Conservation (phyloP, 2,113 vertebrate species). For the Sinocyclocheilus anophthalmus region DNA sequence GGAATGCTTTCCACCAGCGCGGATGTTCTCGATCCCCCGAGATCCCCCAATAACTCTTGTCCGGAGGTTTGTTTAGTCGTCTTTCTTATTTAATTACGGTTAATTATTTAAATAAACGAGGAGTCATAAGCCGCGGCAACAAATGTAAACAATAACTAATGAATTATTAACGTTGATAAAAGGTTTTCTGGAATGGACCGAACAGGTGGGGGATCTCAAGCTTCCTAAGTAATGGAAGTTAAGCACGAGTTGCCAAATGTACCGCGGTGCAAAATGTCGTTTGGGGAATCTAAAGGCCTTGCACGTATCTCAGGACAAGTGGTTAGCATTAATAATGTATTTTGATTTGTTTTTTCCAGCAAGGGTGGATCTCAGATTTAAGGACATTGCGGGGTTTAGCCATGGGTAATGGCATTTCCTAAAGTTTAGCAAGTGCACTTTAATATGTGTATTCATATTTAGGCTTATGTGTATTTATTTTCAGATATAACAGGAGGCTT, state of each 20-base stretch:
- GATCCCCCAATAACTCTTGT: slow-evolving; percentile 1
- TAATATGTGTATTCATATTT: not conserved
- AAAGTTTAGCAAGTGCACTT: not conserved
- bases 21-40: not conserved
- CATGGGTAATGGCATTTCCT: not conserved
- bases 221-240: slow-evolving; percentile 47
- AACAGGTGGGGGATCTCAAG: slow-evolving; percentile 59
- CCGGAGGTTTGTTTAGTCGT: slow-evolving; percentile 24
- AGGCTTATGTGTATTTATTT: not conserved
- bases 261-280: slow-evolving; percentile 55
- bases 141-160: slow-evolving; percentile 67
- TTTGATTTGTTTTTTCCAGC: slow-evolving; percentile 57
- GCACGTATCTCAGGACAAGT: slow-evolving; percentile 47
- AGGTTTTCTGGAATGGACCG: slow-evolving; percentile 69
- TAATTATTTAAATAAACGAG: slow-evolving; percentile 68
- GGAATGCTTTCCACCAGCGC: not conserved
- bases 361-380: slow-evolving; percentile 48
- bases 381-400: not conserved
- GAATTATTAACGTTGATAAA: slow-evolving; percentile 74
- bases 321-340: slow-evolving; percentile 68
- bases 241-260: slow-evolving; percentile 56
- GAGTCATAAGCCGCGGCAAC: slow-evolving; percentile 51
- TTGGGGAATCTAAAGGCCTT: slow-evolving; percentile 50
- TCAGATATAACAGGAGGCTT: not conserved
- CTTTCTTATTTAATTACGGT: slow-evolving; percentile 54